A percentile compares a stretch with the other conserved stretches of the same genome.
phyloP scores from a whole-genome alignment of 2,113 vertebrate genomes.

The Eulemur rufifrons region DNA sequence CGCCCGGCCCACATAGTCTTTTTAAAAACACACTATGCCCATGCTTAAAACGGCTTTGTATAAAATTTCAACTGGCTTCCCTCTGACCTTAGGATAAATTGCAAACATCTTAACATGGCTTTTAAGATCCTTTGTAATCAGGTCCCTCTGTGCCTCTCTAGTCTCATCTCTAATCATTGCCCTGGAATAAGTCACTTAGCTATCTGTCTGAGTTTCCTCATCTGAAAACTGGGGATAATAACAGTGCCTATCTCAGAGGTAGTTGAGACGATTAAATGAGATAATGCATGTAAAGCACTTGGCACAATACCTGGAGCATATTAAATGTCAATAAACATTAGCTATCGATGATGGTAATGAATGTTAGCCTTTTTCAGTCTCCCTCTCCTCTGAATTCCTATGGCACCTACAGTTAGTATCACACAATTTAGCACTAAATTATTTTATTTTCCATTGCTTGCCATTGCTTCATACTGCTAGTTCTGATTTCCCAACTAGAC shows the following conservation, averaged over 20 bases:
- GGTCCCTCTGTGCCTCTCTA: background rate
- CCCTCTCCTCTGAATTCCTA: background rate
- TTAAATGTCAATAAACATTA: constrained; percentile 17
- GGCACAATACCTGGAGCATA: background rate
- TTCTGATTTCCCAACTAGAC: constrained; percentile 6
- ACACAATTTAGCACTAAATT: background rate
- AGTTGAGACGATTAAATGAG: constrained; percentile 40
- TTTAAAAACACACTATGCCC: background rate
- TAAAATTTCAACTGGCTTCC: constrained; percentile 10
- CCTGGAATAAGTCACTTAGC: constrained; percentile 14
- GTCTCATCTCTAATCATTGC: background rate
- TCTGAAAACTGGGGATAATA: constrained; percentile 20
- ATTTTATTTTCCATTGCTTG: constrained; percentile 5
- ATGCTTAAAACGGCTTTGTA: background rate
- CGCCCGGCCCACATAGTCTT: background rate
- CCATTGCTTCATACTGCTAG: background rate
- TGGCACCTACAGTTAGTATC: background rate
- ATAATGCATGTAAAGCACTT: constrained; percentile 6
- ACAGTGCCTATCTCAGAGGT: background rate
- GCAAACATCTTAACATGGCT: constrained; percentile 30
- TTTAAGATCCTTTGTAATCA: constrained; percentile 13
- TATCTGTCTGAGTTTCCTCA: background rate
- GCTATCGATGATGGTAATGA: background rate
- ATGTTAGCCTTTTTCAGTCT: background rate
- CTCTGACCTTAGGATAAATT: background rate